Percentiles rank a stretch among this genome's conserved stretches.
Evolutionary conservation across 2,888 invertebrate species (phyloP).

Genomic region (Callinectes sapidus): DNA sequence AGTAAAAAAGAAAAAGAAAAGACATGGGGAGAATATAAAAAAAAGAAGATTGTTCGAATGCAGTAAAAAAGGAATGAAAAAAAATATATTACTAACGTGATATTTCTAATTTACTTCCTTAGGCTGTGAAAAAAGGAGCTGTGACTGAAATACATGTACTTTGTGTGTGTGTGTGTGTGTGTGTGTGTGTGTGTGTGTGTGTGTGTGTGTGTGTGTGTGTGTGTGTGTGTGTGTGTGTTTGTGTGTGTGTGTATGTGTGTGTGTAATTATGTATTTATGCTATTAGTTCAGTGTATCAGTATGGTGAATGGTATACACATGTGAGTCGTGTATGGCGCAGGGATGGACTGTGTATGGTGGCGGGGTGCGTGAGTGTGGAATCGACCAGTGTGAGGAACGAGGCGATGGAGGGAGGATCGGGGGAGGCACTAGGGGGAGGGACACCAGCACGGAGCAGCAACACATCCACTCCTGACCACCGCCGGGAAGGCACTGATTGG

Average conservation of each 20-base stretch:
- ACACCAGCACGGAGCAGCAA: neutral
- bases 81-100: neutral
- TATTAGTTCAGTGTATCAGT: neutral
- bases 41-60: neutral
- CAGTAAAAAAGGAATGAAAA: neutral
- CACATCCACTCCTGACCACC: slow-evolving; percentile 3
- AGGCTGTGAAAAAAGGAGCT: neutral
- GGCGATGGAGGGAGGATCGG: neutral
- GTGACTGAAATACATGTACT: neutral
- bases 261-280: neutral
- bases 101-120: neutral
- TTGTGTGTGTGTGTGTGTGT: neutral
- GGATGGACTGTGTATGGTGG: neutral
- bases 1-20: neutral
- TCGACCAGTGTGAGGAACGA: slow-evolving; percentile 35
- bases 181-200: neutral
- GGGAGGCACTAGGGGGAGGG: neutral
- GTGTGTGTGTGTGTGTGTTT: neutral
- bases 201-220: neutral
- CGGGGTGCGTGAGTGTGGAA: slow-evolving; percentile 39
- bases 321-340: neutral
- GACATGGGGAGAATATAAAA: neutral
- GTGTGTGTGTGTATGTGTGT: neutral
- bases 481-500: slow-evolving; percentile 31
- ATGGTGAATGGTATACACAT: neutral